A percentile compares a stretch with the other conserved stretches of the same genome.
Conservation (phyloP, 2,113 vertebrate genomes). For the Lepisosteus oculatus region DNA sequence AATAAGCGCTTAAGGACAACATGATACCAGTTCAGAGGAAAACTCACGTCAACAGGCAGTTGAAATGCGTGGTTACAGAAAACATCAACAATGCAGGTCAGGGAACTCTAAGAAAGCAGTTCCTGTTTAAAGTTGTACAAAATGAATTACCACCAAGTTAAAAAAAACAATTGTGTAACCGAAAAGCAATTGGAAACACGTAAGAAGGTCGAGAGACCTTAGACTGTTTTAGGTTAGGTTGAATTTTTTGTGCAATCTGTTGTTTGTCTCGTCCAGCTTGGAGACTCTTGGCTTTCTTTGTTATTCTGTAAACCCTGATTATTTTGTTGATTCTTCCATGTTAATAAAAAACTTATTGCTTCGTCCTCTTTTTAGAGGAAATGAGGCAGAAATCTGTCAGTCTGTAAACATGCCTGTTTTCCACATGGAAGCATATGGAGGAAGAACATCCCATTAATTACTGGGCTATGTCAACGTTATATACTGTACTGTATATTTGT, state of each 20-base stretch:
- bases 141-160: background rate
- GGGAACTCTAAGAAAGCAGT: too few species aligned
- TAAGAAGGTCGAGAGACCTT: background rate
- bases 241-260: slow-evolving; percentile 1
- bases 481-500: slow-evolving; percentile 37
- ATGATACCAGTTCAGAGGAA: too few species aligned
- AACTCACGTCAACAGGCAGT: too few species aligned
- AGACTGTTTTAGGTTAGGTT: background rate
- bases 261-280: slow-evolving; percentile 11
- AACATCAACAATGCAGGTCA: too few species aligned
- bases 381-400: slow-evolving; percentile 51
- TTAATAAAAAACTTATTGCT: slow-evolving; percentile 21
- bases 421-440: slow-evolving; percentile 34
- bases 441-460: slow-evolving; percentile 47
- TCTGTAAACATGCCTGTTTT: slow-evolving; percentile 49
- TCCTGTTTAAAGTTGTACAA: background rate
- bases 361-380: slow-evolving; percentile 42
- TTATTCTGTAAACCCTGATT: slow-evolving; percentile 14
- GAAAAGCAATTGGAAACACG: background rate
- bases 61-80: too few species aligned
- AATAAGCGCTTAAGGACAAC: too few species aligned
- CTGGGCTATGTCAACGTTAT: slow-evolving; percentile 45
- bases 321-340: slow-evolving; percentile 10
- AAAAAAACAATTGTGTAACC: too few species aligned
- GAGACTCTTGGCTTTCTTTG: slow-evolving; percentile 7